Conservation (phyloP, 1,140 invertebrate species). For the Heliconius melpomene region DNA sequence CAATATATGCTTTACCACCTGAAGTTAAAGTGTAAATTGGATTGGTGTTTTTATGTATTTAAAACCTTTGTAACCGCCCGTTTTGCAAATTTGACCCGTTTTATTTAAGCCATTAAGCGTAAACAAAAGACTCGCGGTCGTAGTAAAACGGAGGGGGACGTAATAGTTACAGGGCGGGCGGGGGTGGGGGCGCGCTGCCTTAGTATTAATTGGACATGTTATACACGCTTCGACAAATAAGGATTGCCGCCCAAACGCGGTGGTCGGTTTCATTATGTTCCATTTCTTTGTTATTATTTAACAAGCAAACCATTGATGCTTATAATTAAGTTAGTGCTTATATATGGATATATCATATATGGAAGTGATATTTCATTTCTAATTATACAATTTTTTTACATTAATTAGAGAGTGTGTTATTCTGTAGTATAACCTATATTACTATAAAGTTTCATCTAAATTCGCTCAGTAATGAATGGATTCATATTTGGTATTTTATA, state of each 20-base stretch:
- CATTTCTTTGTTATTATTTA: slow-evolving; percentile 48
- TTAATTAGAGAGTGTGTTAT: no score
- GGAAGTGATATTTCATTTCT: not conserved
- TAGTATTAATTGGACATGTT: slow-evolving; percentile 74
- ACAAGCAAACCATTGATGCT: slow-evolving; percentile 20
- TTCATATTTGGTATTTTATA: no score
- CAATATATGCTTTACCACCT: slow-evolving; percentile 57
- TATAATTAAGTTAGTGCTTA: slow-evolving; percentile 11
- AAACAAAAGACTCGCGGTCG: slow-evolving; percentile 71
- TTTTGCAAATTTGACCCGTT: slow-evolving; percentile 75
- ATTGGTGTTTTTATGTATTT: slow-evolving; percentile 45
- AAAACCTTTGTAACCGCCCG: slow-evolving; percentile 60
- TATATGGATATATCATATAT: not conserved
- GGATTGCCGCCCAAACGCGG: slow-evolving; percentile 50
- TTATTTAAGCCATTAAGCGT: slow-evolving; percentile 77
- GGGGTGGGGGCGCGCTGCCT: slow-evolving; percentile 53
- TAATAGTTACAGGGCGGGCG: slow-evolving; percentile 59
- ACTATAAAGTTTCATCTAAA: no score
- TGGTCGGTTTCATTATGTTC: slow-evolving; percentile 46
- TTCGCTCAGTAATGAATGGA: no score
- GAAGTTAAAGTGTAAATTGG: slow-evolving; percentile 51
- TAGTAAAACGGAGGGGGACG: slow-evolving; percentile 61
- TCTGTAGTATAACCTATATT: no score
- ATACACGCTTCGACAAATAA: slow-evolving; percentile 68
- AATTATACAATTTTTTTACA: no score